Conservation (phyloP, 2,113 vertebrate species). For the Sula dactylatra region DNA sequence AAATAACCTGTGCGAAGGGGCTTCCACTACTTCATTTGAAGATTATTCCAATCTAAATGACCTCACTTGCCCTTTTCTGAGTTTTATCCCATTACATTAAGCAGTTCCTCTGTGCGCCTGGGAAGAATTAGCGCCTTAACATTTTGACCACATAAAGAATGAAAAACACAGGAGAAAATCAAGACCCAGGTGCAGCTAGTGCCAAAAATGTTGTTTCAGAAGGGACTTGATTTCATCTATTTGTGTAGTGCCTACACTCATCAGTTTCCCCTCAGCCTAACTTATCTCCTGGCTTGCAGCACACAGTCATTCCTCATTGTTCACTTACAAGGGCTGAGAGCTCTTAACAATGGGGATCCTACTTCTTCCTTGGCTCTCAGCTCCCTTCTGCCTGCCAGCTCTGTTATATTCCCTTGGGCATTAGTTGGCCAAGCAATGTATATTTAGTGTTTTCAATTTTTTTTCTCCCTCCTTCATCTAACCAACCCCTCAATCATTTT, state of each 20-base stretch:
- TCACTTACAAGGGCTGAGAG: neutral
- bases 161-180: neutral
- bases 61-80: neutral
- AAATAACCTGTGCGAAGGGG: neutral
- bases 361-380: slow-evolving; percentile 33
- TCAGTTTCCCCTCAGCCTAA: neutral
- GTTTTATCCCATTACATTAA: neutral
- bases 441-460: slow-evolving; percentile 25
- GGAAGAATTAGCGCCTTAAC: neutral
- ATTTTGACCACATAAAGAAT: neutral
- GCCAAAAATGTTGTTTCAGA: neutral
- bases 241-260: neutral
- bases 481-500: neutral
- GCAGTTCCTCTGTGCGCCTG: neutral
- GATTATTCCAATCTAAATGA: neutral
- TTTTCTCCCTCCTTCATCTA: neutral
- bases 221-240: neutral
- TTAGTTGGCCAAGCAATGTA: neutral
- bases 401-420: slow-evolving; percentile 6
- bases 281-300: neutral
- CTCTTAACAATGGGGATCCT: neutral
- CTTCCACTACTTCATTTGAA: neutral
- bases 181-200: neutral
- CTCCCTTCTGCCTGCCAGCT: slow-evolving; percentile 26
- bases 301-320: neutral